phyloP scores from a whole-genome alignment of 1,140 invertebrate genomes.

The Pantala flavescens region DNA sequence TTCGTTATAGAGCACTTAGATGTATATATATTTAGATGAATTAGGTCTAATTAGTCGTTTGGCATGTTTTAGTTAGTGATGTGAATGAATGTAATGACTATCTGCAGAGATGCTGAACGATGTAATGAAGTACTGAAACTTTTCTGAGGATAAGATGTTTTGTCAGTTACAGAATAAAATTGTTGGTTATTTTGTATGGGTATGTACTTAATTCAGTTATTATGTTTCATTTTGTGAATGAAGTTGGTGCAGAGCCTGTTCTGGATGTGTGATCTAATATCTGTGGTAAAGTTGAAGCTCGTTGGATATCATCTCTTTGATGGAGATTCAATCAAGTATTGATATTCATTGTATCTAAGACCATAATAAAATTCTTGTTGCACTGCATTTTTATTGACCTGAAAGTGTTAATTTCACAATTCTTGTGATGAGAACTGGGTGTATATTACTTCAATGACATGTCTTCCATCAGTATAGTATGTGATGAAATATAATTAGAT shows the following conservation, averaged over 20 bases:
- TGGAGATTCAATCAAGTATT: neutral
- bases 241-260: neutral
- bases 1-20: neutral
- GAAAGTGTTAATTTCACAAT: too few relatives aligned
- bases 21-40: neutral
- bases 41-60: neutral
- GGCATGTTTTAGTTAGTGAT: neutral
- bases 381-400: neutral
- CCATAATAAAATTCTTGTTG: neutral
- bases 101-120: neutral
- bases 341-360: neutral
- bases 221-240: neutral
- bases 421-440: too few relatives aligned
- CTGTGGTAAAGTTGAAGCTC: neutral
- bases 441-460: too few relatives aligned
- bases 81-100: neutral
- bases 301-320: neutral
- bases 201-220: neutral
- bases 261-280: neutral
- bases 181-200: neutral
- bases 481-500: too few relatives aligned
- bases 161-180: neutral
- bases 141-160: neutral
- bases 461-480: too few relatives aligned
- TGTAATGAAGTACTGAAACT: neutral